These are phyloP conservation scores for Gymnosoma rotundatum DNA, from an alignment of 2,888 invertebrate species.

Conservation along the genomic window DNA sequence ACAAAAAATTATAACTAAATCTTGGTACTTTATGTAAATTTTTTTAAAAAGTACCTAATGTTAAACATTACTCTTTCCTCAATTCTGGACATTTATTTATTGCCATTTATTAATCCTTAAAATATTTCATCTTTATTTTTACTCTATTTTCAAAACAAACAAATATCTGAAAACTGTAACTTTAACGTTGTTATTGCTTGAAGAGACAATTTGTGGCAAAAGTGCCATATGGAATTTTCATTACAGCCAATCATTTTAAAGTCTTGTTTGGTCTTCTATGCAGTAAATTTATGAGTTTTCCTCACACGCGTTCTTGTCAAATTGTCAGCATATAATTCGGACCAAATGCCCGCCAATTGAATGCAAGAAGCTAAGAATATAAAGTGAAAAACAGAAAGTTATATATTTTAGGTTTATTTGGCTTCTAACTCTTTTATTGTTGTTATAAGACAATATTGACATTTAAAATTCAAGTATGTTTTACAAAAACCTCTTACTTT, in stretches of 20 bases:
- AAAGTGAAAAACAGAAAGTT: neutral
- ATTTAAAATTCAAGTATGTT: neutral
- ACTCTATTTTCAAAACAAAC: neutral
- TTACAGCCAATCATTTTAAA: constrained; percentile 44
- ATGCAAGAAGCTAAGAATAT: neutral
- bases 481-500: neutral
- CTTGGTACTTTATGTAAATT: too few relatives aligned
- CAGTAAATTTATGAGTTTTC: constrained; percentile 58
- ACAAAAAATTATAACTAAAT: too few relatives aligned
- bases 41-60: too few relatives aligned
- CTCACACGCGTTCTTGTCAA: constrained; percentile 36
- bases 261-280: constrained; percentile 7
- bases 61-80: too few relatives aligned
- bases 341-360: constrained; percentile 36
- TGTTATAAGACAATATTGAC: neutral
- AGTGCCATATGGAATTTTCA: constrained; percentile 63
- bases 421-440: neutral
- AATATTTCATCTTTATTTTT: too few relatives aligned
- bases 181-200: constrained; percentile 40
- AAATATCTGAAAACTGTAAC: neutral
- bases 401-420: neutral
- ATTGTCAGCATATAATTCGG: neutral
- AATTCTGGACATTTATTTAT: too few relatives aligned
- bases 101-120: too few relatives aligned
- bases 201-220: constrained; percentile 56